phyloP scores from a whole-genome alignment of 2,888 invertebrate species.

The Eupithecia subfuscata region DNA sequence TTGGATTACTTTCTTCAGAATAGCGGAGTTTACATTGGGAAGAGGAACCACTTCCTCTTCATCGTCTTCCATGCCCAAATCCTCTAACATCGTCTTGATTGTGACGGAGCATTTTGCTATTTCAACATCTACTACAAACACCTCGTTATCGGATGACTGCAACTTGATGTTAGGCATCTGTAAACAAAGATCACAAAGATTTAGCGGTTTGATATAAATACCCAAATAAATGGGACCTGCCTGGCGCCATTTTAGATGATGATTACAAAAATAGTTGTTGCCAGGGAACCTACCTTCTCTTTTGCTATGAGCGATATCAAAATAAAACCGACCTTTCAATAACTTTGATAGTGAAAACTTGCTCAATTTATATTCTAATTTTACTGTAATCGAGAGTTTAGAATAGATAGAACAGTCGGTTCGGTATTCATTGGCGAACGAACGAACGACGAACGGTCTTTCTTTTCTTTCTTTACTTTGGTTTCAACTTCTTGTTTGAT shows the following conservation, averaged over 20 bases:
- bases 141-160: conserved; percentile 97
- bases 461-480: too few species aligned
- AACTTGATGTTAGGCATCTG: conserved; percentile 97
- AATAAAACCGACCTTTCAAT: background rate
- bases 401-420: too few species aligned
- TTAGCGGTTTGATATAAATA: too few species aligned
- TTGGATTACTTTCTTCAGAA: conserved; percentile 96
- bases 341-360: conserved; percentile 4
- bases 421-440: too few species aligned
- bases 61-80: conserved; percentile 95
- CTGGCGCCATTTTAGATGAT: conserved; percentile 1
- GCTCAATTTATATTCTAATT: conserved; percentile 1
- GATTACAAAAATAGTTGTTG: conserved; percentile 34
- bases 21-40: conserved; percentile 98
- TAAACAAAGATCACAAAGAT: conserved; percentile 49
- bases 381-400: too few species aligned
- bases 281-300: background rate
- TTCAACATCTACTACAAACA: conserved; percentile 97
- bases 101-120: conserved; percentile 99
- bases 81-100: conserved; percentile 99
- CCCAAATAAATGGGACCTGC: too few species aligned
- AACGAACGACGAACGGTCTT: too few species aligned
- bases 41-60: conserved; percentile 98
- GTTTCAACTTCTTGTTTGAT: too few species aligned
- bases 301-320: background rate